Base-by-base conservation (phyloP, 2,888 invertebrate species). In the Platyscelio sp. region DNA sequence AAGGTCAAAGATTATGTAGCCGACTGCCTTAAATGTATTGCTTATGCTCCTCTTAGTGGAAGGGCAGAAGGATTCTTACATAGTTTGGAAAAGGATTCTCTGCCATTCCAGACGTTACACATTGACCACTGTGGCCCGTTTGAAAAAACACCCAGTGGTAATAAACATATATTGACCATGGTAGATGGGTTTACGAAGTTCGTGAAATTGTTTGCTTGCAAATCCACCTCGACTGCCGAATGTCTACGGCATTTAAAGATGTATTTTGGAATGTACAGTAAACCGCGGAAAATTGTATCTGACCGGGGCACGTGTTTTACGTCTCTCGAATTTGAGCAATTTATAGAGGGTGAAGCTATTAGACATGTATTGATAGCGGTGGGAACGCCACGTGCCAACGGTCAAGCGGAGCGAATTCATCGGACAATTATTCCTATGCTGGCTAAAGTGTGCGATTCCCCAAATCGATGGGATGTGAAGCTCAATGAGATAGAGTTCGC, bases 281-380 rank as follows among this genome's bases (percentile, higher is more conserved):
- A 83, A 26, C 90, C 90, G 0, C n/a, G 3, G 7, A 61, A 83
- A 43, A 71, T 91, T 3, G 78, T 90, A 22, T 84, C 84, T 9
- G 91, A 91, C 84, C 74, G 91, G 33, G 91, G 92, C 7, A 83
- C 89, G 0, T 77, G 85, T 33, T 91, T 91, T 61, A 91, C 90
- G 11, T 90, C 90, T 7, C 67, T 85, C 7, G n/a, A 20, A 43
- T 91, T 91, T 74, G 43, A 33, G 18, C 71, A 87, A 26, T 91
- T 88, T 68, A 5, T 88, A 6, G 22, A 80, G n/a, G 60, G 76
- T 1, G 72, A 86, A 27, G 71, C n/a, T 9, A 20, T 86, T n/a
- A 33, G 79, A 15, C 89, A 89, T 60, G 85, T 90, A 15, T 71
- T 87, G 40, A 87, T 91, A 3, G 90, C 91, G 5, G 85, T 88